These are phyloP conservation scores for Indicator indicator DNA, from an alignment of 2,113 vertebrate species.

Conservation along the genomic window DNA sequence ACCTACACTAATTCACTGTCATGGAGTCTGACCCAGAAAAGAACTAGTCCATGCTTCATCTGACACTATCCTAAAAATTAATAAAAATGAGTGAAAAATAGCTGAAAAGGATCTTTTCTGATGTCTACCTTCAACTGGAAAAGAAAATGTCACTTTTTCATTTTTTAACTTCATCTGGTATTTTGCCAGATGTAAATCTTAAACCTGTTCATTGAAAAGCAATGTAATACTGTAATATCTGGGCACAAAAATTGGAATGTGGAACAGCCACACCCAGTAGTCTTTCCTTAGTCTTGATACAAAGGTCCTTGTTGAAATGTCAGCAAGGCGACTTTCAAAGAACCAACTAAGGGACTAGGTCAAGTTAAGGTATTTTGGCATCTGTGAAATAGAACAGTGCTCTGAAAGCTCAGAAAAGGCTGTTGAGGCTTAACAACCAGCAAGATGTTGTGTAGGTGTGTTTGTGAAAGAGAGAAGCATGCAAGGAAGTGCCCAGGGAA, in stretches of 20 bases:
- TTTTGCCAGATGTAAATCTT: not conserved
- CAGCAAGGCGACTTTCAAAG: not conserved
- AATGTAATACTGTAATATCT: not conserved
- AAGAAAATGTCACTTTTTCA: not conserved
- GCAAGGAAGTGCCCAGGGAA: constrained; percentile 26
- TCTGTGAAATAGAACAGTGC: not conserved
- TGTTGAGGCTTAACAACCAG: constrained; percentile 4
- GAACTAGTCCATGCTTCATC: constrained; percentile 32
- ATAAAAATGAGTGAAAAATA: constrained; percentile 52
- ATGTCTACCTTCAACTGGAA: not conserved
- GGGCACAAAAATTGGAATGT: not conserved
- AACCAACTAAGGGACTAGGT: not conserved
- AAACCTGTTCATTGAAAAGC: not conserved
- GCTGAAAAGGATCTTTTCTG: constrained; percentile 21
- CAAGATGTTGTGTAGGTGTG: constrained; percentile 63
- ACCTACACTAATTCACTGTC: constrained; percentile 44
- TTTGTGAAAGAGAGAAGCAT: constrained; percentile 30
- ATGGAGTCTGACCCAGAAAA: constrained; percentile 39
- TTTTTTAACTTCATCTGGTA: not conserved
- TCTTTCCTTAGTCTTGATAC: not conserved
- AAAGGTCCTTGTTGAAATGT: not conserved
- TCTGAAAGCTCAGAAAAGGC: constrained; percentile 30
- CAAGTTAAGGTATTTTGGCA: constrained; percentile 45
- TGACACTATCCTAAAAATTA: constrained; percentile 28
- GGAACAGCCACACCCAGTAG: not conserved